Conservation (phyloP, 2,797 vertebrate species). For the Dryobates pubescens region DNA sequence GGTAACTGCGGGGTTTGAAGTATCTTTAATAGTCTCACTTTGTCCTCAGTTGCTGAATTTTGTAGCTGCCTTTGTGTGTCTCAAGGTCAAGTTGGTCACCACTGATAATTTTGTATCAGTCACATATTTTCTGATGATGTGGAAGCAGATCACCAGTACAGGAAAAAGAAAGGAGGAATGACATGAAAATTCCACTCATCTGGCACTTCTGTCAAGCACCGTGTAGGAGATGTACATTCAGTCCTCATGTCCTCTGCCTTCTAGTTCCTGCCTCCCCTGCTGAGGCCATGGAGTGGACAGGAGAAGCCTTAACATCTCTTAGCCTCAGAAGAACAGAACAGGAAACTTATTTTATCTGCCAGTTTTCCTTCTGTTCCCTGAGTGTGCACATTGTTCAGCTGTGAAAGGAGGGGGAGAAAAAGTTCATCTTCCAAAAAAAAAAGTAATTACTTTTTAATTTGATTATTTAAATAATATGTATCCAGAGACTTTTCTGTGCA, state of each 20-base stretch:
- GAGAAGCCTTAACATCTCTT: background rate
- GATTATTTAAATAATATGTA: too few species aligned
- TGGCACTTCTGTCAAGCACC: background rate
- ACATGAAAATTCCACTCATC: background rate
- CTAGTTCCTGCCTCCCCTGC: background rate
- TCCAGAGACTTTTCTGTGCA: background rate
- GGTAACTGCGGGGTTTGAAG: conserved; percentile 13
- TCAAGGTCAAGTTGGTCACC: background rate
- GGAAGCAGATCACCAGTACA: background rate
- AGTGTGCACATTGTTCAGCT: background rate
- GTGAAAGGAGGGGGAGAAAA: background rate
- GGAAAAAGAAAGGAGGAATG: background rate
- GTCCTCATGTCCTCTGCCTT: background rate
- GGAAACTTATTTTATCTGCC: background rate
- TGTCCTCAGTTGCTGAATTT: background rate
- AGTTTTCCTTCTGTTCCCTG: background rate
- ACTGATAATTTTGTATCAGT: background rate
- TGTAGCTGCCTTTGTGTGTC: background rate
- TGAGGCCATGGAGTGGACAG: background rate
- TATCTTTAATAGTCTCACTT: background rate
- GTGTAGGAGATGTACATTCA: background rate
- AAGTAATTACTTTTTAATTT: too few species aligned
- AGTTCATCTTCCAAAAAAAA: background rate
- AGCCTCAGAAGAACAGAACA: background rate
- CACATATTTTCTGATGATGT: background rate